Percentiles rank a stretch among this genome's conserved stretches.
phyloP scores from a whole-genome alignment of 2,113 vertebrate genomes.

The Peromyscus californicus region DNA sequence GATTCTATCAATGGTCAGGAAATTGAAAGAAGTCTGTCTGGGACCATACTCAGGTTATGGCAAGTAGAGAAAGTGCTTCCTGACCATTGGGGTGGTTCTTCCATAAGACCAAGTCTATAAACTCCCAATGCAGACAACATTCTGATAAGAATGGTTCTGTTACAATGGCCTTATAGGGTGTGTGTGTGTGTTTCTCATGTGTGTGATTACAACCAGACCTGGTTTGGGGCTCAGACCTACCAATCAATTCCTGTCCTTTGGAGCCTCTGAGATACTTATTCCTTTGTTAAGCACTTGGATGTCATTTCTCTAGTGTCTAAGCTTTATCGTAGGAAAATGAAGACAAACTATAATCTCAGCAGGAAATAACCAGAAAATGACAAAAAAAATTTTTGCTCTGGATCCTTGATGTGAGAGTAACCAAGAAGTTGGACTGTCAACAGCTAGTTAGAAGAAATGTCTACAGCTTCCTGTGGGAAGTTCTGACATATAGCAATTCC shows the following conservation, averaged over 20 bases:
- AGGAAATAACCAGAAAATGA: slow-evolving; percentile 13
- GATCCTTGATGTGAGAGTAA: not conserved
- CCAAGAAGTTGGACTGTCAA: not conserved
- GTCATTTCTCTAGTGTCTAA: not conserved
- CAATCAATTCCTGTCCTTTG: not conserved
- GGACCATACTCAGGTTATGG: not conserved
- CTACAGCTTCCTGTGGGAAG: not conserved
- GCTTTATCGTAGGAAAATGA: not conserved
- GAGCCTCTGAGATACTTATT: not conserved
- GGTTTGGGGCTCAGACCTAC: not conserved
- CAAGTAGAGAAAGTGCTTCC: not conserved
- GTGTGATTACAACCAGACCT: not conserved
- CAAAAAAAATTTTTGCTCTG: not conserved
- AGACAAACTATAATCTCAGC: not conserved
- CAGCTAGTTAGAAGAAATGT: not conserved
- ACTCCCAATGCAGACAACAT: not conserved
- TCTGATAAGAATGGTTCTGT: not conserved
- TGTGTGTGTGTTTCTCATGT: not conserved
- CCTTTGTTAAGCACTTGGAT: not conserved
- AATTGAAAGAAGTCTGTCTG: not conserved
- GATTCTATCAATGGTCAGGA: not conserved
- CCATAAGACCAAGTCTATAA: not conserved
- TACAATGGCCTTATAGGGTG: not conserved
- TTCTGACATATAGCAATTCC: not conserved
- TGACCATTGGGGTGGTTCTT: not conserved